A percentile compares a stretch with the other conserved stretches of the same genome.
Evolutionary conservation across 2,113 vertebrate species (phyloP).

Genomic region (Nettapus auritus): DNA sequence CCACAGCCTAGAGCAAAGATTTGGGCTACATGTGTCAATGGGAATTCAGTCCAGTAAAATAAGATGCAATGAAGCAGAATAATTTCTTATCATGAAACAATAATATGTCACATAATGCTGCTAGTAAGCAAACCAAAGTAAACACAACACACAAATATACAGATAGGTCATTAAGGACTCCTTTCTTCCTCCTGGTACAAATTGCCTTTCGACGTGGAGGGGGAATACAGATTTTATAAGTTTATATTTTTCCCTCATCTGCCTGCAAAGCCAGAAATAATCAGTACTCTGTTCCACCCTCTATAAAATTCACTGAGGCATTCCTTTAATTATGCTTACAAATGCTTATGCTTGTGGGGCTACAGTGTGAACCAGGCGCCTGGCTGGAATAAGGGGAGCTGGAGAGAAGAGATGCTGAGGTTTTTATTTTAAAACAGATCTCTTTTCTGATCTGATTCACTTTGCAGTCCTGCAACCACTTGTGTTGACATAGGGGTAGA

Average conservation of each 20-base stretch:
- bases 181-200: neutral
- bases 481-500: neutral
- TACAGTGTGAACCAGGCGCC: neutral
- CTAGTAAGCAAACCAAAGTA: neutral
- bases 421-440: neutral
- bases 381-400: neutral
- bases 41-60: neutral
- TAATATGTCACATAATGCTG: neutral
- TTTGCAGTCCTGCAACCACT: neutral
- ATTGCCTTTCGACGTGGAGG: neutral
- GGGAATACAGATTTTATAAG: neutral
- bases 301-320: neutral
- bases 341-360: neutral
- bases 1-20: neutral
- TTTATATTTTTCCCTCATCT: neutral
- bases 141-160: neutral
- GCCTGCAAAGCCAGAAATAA: neutral
- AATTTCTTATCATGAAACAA: neutral
- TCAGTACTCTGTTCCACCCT: neutral
- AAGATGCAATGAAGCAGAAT: neutral
- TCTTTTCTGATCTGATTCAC: neutral
- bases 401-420: neutral
- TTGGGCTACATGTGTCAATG: neutral
- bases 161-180: neutral
- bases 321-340: constrained; percentile 6